phyloP scores from a whole-genome alignment of 2,888 invertebrate species.

The Pandemis corylana region DNA sequence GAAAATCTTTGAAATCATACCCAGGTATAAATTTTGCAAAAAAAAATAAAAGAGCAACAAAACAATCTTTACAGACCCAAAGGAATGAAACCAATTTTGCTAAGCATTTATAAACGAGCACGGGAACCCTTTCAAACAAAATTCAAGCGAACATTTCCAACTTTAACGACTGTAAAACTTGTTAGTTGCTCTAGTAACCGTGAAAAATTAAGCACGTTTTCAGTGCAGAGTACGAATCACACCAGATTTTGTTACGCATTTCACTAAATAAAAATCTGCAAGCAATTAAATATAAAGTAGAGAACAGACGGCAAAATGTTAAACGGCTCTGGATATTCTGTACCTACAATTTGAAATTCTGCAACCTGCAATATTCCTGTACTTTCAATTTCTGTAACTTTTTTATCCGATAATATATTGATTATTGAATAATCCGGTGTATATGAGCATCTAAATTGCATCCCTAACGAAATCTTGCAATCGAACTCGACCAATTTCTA shows the following conservation, averaged over 20 bases:
- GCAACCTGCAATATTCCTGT: too few relatives aligned
- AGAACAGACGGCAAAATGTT: not conserved
- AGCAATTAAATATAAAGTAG: conserved; percentile 6
- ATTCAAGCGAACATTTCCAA: not conserved
- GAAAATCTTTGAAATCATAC: too few relatives aligned
- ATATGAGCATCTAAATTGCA: too few relatives aligned
- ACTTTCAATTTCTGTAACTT: too few relatives aligned
- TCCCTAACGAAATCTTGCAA: not conserved
- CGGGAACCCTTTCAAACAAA: not conserved
- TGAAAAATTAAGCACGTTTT: not conserved
- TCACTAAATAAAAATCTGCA: conserved; percentile 1
- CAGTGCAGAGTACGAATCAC: conserved; percentile 8
- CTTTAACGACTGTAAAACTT: not conserved
- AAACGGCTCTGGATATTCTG: not conserved
- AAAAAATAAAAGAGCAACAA: too few relatives aligned
- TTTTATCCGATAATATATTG: too few relatives aligned
- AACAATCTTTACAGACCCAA: too few relatives aligned
- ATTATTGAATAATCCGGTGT: too few relatives aligned
- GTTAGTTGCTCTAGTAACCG: not conserved
- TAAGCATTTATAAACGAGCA: not conserved
- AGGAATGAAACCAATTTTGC: too few relatives aligned
- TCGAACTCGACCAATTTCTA: conserved; percentile 5
- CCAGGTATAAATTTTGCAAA: too few relatives aligned
- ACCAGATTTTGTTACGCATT: conserved; percentile 13
- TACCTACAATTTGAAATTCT: too few relatives aligned